Percentiles rank a stretch among this genome's conserved stretches.
Conservation (phyloP, 2,888 invertebrate genomes). For the Elysia crispata region DNA sequence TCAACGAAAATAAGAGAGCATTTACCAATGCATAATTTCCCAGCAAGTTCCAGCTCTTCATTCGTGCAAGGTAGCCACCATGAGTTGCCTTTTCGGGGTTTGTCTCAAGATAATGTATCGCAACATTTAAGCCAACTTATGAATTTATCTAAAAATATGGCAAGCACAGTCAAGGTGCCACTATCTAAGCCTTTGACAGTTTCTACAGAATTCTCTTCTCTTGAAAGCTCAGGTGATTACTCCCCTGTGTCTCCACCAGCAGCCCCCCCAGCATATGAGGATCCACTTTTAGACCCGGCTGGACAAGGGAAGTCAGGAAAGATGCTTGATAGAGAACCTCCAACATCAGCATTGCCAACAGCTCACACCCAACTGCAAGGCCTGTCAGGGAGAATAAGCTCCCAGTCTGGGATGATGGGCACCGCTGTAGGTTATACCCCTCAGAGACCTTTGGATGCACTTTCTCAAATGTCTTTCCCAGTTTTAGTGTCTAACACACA, state of each 20-base stretch:
- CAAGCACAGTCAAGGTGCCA: not conserved
- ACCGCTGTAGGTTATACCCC: too few relatives aligned
- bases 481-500: not conserved
- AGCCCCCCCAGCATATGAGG: not conserved
- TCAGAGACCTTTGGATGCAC: too few relatives aligned
- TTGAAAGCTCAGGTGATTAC: slow-evolving; percentile 40
- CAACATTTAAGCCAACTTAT: slow-evolving; percentile 40
- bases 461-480: not conserved
- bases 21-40: slow-evolving; percentile 15
- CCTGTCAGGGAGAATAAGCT: too few relatives aligned
- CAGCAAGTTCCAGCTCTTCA: slow-evolving; percentile 2
- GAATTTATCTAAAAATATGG: slow-evolving; percentile 31
- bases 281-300: too few relatives aligned
- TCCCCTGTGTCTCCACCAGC: slow-evolving; percentile 45
- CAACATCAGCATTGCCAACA: too few relatives aligned
- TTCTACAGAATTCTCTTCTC: slow-evolving; percentile 22
- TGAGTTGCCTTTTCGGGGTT: not conserved
- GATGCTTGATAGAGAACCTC: too few relatives aligned
- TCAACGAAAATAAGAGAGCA: slow-evolving; percentile 9
- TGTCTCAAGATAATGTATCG: slow-evolving; percentile 25
- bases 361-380: too few relatives aligned
- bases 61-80: slow-evolving; percentile 10
- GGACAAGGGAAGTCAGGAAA: too few relatives aligned
- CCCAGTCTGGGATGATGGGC: too few relatives aligned
- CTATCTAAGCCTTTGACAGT: slow-evolving; percentile 27